Base-by-base conservation (phyloP, 1,140 invertebrate genomes). In the Anoplophora glabripennis region DNA sequence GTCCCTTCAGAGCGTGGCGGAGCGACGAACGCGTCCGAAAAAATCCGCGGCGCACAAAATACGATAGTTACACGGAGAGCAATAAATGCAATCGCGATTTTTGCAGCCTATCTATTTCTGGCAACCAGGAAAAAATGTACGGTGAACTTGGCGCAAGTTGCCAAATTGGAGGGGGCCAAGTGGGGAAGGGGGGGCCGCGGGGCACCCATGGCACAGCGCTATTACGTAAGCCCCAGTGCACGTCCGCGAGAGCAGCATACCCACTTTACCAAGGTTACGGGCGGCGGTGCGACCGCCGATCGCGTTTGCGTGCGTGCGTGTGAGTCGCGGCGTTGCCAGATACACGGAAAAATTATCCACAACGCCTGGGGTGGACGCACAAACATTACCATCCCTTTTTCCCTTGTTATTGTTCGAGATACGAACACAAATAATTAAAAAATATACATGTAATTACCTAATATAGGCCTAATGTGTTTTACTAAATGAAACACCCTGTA, bases 61-160 rank as follows among this genome's bases (percentile, higher is more conserved):
- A 58, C 33, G 53, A 56, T 10, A 18, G 12, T 38, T 61, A 56
- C 58, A 54, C 63, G 60, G 59, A 57, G 62, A 28, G 21, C 21
- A 28, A 28, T 28, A 64, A 62, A 53, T 64, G 61, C 56, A 59
- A 60, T 67, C 68, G 61, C 64, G 54, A 58, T 61, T 61, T 65
- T 65, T 65, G 59, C 58, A 66, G 63, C 68, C 61, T 63, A 62
- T 61, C 69, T 72, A 72, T 67, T 72, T 71, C 69, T 71, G 71
- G 66, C 63, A 71, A 72, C 69, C 71, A 71, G 69, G 71, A 71
- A 72, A 72, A 70, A 72, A 72, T 71, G 61, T 58, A 57, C 48
- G 44, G 60, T 49, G 46, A 48, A 62, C 49, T 57, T 62, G 60
- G 55, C 35, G 41, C 54, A 49, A 44, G 60, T 62, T 62, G 60